phyloP scores from a whole-genome alignment of 2,113 vertebrate species.

The Charina bottae region DNA sequence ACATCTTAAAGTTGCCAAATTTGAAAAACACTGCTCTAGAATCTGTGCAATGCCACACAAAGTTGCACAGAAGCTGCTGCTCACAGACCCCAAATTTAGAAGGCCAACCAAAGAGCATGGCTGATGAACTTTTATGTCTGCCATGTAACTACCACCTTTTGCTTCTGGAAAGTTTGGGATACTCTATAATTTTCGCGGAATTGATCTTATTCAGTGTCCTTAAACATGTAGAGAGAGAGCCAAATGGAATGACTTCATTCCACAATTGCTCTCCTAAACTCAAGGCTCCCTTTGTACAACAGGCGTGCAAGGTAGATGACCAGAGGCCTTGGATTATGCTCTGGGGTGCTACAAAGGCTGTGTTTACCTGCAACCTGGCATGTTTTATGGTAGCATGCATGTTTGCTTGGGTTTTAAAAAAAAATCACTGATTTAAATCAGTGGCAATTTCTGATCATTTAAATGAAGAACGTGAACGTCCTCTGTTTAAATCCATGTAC shows the following conservation, averaged over 20 bases:
- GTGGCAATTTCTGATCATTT: background rate
- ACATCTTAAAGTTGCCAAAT: background rate
- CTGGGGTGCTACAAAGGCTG: background rate
- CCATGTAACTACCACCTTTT: background rate
- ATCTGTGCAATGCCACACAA: background rate
- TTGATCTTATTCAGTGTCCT: background rate
- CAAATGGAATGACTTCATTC: background rate
- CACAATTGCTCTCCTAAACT: background rate
- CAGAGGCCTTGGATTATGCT: background rate
- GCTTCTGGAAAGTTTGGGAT: background rate
- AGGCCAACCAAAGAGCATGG: background rate
- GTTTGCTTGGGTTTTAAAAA: background rate
- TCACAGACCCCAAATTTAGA: background rate
- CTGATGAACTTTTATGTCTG: background rate
- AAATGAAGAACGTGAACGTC: too few relatives aligned
- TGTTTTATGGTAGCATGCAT: background rate
- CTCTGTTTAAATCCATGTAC: background rate
- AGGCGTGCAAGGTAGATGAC: background rate
- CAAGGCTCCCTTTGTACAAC: background rate
- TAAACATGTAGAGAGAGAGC: background rate
- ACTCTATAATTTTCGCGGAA: background rate
- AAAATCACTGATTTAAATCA: background rate
- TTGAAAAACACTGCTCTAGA: background rate
- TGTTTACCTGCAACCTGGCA: background rate
- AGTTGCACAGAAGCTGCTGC: background rate